Evolutionary conservation across 2,888 invertebrate species (phyloP), one percentile per base, ranked within the genome.

Genomic region (Dryobotodes eremita): DNA sequence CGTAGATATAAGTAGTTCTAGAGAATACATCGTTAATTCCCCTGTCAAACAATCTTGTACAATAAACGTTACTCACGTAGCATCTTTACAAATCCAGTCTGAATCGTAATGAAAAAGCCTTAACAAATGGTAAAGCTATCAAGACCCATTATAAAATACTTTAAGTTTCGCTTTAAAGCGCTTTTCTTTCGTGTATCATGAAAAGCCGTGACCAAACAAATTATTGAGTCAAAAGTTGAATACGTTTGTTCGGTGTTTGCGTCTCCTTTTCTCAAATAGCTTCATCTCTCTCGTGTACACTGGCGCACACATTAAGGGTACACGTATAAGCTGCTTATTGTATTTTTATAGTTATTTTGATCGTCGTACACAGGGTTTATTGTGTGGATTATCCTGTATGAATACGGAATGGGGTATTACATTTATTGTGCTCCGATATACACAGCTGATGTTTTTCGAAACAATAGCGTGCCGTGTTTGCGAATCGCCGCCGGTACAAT

Each of bases 331-430:
- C 96, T 94, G 94, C 96, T 96, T 95, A 96, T 96, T 96, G 96
- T 96, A 96, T 95, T 96, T 96, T 96, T 96, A 96, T 96, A 96
- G 96, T 96, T 96, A 96, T 96, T 96, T 96, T 96, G 96, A 96
- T 96, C 95, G 95, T 91, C 89, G 91, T 93, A 95, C 93, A 95
- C 94, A 94, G 91, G 92, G 92, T 93, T 92, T 92, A 94, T 94
- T 94, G 93, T 93, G 88, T 88, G 93, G 94, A 95, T 94, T 94
- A 95, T 95, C 95, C 94, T 89, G 91, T 91, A 95, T 95, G 95
- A 95, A 95, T 95, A 95, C 92, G 92, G 91, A 95, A 94, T 94
- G 92, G 92, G 93, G 94, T 92, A 95, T 94, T 94, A 93, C 92
- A 92, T 92, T 86, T 93, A 93, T 94, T 95, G 94, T 94, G 90